Evolutionary conservation across 2,888 invertebrate species (phyloP), one percentile per base, ranked within the genome.

Genomic region (Polyommatus icarus): DNA sequence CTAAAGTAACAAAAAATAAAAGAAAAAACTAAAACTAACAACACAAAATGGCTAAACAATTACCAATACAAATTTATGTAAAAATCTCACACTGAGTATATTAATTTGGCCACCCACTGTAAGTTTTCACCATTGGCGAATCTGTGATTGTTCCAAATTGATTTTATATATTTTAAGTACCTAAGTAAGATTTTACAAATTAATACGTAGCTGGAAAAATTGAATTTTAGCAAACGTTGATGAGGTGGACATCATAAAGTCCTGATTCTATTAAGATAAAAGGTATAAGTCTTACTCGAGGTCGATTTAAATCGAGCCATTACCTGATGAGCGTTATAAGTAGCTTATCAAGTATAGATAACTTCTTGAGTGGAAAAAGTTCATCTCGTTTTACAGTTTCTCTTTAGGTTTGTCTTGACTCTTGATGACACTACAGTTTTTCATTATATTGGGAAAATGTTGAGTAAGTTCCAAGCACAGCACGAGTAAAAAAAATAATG

Each of bases 221-320:
- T 77, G 82, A 83, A 83, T 86, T 82, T 84, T 87, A 84, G 87
- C 90, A 91, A 91, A 89, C 87, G 92, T 91, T 93, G 93, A 93
- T 93, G 92, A 90, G 88, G 88, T 61, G 89, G 90, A 90, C 90
- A 90, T 92, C 92, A 92, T 89, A 90, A 90, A 87, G 87, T 89
- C 89, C 83, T 90, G 93, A 93, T 93, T 91, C 89, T 91, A 93
- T 93, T 93, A 91, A 91, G 93, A 93, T 93, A 92, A 83, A 86
- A 85, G 84, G 89, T 90, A 92, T 92, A 92, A 92, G 91, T 90
- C 90, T 88, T 87, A 85, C 86, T 90, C 86, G 83, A 83, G 87
- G 77, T 81, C 78, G 84, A 85, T n/a, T 36, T 77, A 6, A 76
- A 73, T 59, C 46, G 50, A 76, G 61, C 24, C 32, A 20, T 59